Percentiles rank a stretch among this genome's conserved stretches.
These are phyloP conservation scores for Chalcis sispes DNA, from an alignment of 2,888 invertebrate species.

Conservation along the genomic window DNA sequence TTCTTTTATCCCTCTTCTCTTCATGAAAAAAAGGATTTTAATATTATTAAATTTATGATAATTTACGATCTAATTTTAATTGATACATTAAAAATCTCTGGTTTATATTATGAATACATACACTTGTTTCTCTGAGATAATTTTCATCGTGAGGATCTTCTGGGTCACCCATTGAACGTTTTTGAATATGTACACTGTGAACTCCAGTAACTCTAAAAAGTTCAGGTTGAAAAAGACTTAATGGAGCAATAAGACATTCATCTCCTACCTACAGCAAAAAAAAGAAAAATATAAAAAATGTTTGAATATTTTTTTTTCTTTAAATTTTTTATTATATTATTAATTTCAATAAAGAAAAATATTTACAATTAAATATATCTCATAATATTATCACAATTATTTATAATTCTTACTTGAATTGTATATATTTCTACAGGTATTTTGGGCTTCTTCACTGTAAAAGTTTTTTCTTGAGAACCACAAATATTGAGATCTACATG, in stretches of 20 bases:
- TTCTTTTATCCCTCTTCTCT: slow-evolving; percentile 81
- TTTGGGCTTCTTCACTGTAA: slow-evolving; percentile 85
- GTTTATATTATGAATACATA: slow-evolving; percentile 67
- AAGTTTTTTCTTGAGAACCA: slow-evolving; percentile 90
- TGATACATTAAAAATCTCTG: no score
- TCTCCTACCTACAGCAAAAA: slow-evolving; percentile 84
- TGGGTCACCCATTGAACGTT: slow-evolving; percentile 84
- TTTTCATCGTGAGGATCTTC: slow-evolving; percentile 96
- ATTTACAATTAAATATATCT: not conserved
- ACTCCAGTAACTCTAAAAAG: slow-evolving; percentile 89
- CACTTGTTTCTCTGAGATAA: slow-evolving; percentile 92
- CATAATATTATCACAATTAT: not conserved
- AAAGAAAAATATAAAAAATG: slow-evolving; percentile 57
- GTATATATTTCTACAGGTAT: slow-evolving; percentile 84
- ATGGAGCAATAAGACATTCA: slow-evolving; percentile 93
- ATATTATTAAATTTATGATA: slow-evolving; percentile 9
- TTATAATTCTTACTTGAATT: slow-evolving; percentile 77
- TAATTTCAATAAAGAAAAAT: slow-evolving; percentile 6
- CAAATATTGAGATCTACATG: slow-evolving; percentile 94
- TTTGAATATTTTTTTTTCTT: not conserved
- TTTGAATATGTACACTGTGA: slow-evolving; percentile 86
- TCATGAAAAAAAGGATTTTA: slow-evolving; percentile 35
- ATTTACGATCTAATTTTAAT: no score
- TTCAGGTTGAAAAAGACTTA: slow-evolving; percentile 92
- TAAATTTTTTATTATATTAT: slow-evolving; percentile 4